Percentiles rank a stretch among this genome's conserved stretches.
Evolutionary conservation across 2,113 vertebrate species (phyloP).

Genomic region (Ibidorhyncha struthersii): DNA sequence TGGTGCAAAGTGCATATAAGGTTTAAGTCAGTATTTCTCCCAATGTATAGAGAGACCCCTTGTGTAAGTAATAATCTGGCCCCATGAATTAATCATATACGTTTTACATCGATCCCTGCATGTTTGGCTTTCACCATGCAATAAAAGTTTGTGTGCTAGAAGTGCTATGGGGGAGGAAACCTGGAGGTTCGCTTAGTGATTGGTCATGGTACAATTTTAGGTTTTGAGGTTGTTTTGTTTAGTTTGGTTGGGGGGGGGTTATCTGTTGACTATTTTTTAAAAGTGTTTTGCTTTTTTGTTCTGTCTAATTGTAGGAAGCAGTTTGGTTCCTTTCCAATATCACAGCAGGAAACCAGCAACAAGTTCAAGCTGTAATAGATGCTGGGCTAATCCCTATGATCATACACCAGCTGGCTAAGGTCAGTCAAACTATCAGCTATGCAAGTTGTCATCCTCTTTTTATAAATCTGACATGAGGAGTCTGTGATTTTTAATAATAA

Average conservation of each 20-base stretch:
- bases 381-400: constrained; percentile 99
- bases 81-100: not conserved
- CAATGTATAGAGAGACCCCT: not conserved
- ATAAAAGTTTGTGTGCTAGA: not conserved
- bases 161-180: not conserved
- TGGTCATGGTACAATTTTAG: not conserved
- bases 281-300: constrained; percentile 45
- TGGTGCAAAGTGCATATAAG: not conserved
- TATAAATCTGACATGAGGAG: constrained; percentile 39
- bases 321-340: constrained; percentile 99
- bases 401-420: constrained; percentile 98
- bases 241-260: not conserved
- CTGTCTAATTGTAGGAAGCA: constrained; percentile 85
- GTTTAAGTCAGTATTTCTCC: not conserved
- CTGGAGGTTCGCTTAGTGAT: not conserved
- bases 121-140: not conserved
- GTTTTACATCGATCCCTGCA: not conserved
- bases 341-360: constrained; percentile 98
- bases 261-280: not conserved
- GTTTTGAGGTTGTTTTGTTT: not conserved
- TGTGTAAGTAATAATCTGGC: not conserved
- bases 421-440: constrained; percentile 72
- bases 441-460: constrained; percentile 57
- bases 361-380: constrained; percentile 98
- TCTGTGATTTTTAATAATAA: constrained; percentile 33